phyloP scores from a whole-genome alignment of 2,888 invertebrate species.

The Lapara coniferarum region DNA sequence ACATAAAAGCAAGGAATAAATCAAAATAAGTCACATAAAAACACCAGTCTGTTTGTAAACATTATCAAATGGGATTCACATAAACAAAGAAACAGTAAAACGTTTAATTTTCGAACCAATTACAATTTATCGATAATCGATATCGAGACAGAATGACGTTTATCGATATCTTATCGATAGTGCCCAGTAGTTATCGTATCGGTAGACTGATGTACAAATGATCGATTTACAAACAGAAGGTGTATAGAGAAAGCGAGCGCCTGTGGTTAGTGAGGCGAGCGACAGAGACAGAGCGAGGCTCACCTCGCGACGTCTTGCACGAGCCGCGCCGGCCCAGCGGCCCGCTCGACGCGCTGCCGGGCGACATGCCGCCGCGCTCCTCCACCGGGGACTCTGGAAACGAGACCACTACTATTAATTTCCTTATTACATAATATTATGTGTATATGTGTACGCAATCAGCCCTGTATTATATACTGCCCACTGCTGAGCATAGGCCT shows the following conservation, averaged over 20 bases:
- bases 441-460: no score
- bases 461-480: no score
- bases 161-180: neutral
- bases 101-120: no score
- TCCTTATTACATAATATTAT: no score
- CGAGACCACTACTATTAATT: slow-evolving; percentile 31
- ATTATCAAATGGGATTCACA: no score
- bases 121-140: no score
- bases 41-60: slow-evolving; percentile 30
- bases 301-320: slow-evolving; percentile 94
- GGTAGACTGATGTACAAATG: neutral
- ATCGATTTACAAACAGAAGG: slow-evolving; percentile 38
- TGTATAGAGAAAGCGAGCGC: slow-evolving; percentile 47
- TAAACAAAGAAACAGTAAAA: no score
- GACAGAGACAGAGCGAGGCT: slow-evolving; percentile 52
- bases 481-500: no score
- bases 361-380: slow-evolving; percentile 89
- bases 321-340: slow-evolving; percentile 92
- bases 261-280: slow-evolving; percentile 48
- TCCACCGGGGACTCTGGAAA: slow-evolving; percentile 87
- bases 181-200: no score
- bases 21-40: slow-evolving; percentile 27
- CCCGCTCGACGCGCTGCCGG: slow-evolving; percentile 86
- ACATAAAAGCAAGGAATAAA: neutral
- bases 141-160: neutral